Conservation (phyloP, 2,113 vertebrate species). For the Chaetorhynchus papuensis region DNA sequence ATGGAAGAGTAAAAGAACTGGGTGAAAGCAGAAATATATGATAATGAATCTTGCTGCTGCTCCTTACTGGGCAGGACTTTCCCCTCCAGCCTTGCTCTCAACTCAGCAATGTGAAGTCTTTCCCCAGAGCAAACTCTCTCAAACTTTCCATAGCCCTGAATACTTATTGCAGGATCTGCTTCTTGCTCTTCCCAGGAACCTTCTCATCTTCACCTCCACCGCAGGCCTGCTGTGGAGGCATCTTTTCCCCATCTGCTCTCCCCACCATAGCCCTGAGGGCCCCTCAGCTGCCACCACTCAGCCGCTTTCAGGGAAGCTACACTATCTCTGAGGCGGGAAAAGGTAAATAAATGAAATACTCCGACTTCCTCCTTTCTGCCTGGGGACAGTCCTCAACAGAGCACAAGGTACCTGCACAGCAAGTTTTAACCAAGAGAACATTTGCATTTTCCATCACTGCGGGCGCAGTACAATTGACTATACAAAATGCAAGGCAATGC, state of each 20-base stretch:
- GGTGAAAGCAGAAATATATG: neutral
- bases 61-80: neutral
- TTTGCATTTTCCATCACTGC: neutral
- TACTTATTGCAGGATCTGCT: neutral
- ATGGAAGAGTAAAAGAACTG: neutral
- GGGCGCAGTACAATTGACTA: accelerated
- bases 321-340: neutral
- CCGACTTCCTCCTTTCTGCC: neutral
- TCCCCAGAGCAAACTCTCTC: neutral
- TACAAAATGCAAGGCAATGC: neutral
- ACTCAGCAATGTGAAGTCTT: neutral
- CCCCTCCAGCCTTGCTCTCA: neutral
- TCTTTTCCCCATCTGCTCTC: neutral
- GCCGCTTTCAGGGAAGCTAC: neutral
- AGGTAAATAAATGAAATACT: neutral
- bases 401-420: neutral
- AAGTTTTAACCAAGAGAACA: neutral
- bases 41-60: neutral
- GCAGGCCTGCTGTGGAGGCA: neutral
- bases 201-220: neutral
- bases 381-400: neutral
- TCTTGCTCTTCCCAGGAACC: neutral
- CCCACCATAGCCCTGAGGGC: neutral
- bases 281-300: neutral
- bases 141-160: neutral